Evolutionary conservation across 2,888 invertebrate species (phyloP).

Genomic region (Melikaiella ostensackeni): DNA sequence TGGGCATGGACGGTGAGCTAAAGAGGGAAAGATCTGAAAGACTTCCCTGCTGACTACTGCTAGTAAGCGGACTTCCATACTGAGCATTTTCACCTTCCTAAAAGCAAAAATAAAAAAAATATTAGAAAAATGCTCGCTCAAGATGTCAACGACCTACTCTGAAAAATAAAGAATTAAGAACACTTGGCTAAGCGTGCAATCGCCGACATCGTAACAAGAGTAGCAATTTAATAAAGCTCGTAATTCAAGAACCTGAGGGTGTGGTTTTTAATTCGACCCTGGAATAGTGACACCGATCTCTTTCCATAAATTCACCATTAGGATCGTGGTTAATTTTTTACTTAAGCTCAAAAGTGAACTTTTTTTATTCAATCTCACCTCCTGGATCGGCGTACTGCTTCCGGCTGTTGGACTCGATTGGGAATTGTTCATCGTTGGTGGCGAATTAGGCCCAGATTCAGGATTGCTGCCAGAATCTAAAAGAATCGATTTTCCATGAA

Average conservation of each 20-base stretch:
- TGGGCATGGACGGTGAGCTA: slow-evolving; percentile 97
- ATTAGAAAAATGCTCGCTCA: neutral
- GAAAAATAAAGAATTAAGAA: slow-evolving; percentile 60
- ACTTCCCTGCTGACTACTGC: slow-evolving; percentile 82
- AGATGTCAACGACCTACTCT: neutral
- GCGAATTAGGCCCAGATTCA: slow-evolving; percentile 88
- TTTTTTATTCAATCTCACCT: slow-evolving; percentile 72
- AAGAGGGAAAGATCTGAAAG: slow-evolving; percentile 89
- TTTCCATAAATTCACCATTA: neutral
- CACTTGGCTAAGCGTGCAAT: slow-evolving; percentile 66
- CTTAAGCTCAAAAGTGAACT: neutral
- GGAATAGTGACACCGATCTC: neutral
- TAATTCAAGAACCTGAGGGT: neutral
- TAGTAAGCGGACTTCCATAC: slow-evolving; percentile 79
- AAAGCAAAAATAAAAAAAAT: slow-evolving; percentile 51
- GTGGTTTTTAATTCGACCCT: neutral
- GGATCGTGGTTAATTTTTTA: neutral
- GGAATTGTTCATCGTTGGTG: slow-evolving; percentile 80
- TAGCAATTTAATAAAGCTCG: neutral
- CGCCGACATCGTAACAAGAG: slow-evolving; percentile 62
- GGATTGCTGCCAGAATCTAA: slow-evolving; percentile 82
- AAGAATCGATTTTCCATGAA: slow-evolving; percentile 53
- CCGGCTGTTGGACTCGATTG: slow-evolving; percentile 83
- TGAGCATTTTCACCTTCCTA: slow-evolving; percentile 85
- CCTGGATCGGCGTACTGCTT: slow-evolving; percentile 86